Conservation (phyloP, 2,888 invertebrate species). For the Xanthia icteritia region DNA sequence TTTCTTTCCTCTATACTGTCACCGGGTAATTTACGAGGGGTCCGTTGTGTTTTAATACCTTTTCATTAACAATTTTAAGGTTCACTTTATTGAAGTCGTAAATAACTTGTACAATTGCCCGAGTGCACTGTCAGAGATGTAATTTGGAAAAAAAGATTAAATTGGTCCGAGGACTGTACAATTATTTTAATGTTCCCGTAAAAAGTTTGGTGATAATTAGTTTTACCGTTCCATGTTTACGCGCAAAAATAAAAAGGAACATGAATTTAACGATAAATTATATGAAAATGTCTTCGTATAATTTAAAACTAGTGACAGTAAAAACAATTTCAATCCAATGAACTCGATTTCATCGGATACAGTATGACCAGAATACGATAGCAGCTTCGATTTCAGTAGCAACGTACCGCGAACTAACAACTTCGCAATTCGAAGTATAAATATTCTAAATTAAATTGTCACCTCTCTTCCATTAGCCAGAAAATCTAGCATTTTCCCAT, state of each 20-base stretch:
- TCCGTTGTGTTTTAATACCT: conserved; percentile 88
- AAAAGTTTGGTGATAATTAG: conserved; percentile 43
- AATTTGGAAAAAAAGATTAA: conserved; percentile 80
- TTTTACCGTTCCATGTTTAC: conserved; percentile 25
- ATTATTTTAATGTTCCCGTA: conserved; percentile 59
- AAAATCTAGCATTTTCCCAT: conserved; percentile 66
- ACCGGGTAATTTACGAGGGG: conserved; percentile 89
- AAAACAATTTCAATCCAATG: conserved; percentile 46
- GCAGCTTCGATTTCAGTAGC: conserved; percentile 34
- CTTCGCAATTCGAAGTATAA: conserved; percentile 38
- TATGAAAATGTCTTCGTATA: conserved; percentile 15
- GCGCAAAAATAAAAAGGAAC: conserved; percentile 2
- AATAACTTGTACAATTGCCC: conserved; percentile 86
- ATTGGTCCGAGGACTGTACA: conserved; percentile 66
- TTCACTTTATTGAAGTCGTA: conserved; percentile 90
- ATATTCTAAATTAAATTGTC: conserved; percentile 70
- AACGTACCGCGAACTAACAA: conserved; percentile 19
- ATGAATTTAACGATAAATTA: conserved; percentile 9
- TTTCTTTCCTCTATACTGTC: conserved; percentile 87
- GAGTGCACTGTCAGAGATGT: conserved; percentile 80
- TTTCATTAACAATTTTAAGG: conserved; percentile 91
- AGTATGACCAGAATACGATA: conserved; percentile 54
- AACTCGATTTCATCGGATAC: conserved; percentile 31
- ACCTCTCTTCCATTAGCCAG: conserved; percentile 71
- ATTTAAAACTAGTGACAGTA: conserved; percentile 20